phyloP scores from a whole-genome alignment of 2,888 invertebrate species.

The Amblyjoppa proteus region DNA sequence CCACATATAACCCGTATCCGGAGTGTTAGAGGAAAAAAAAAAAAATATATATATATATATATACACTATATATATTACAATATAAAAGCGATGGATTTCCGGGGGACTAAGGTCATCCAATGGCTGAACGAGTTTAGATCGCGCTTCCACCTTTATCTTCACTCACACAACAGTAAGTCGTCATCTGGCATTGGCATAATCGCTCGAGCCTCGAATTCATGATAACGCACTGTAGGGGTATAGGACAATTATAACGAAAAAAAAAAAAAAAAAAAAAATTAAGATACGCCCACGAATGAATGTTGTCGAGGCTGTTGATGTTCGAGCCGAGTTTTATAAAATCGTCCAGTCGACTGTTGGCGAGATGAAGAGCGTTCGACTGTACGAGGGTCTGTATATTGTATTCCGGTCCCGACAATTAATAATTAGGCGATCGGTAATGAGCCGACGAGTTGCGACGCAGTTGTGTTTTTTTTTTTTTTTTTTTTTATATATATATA shows the following conservation, averaged over 20 bases:
- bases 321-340: not conserved
- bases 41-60: not conserved
- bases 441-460: not conserved
- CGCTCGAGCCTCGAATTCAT: not conserved
- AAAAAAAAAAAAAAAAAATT: too few species aligned
- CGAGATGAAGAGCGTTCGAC: conserved; percentile 13
- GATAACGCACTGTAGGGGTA: not conserved
- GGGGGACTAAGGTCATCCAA: conserved; percentile 78
- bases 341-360: not conserved
- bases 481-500: not conserved
- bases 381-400: conserved; percentile 25
- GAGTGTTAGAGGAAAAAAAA: conserved; percentile 14
- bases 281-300: conserved; percentile 17
- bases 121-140: conserved; percentile 82
- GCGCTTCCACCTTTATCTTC: conserved; percentile 80
- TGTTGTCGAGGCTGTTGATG: not conserved
- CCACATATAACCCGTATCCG: not conserved
- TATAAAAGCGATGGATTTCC: conserved; percentile 79
- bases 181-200: conserved; percentile 21
- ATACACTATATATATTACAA: not conserved
- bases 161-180: conserved; percentile 81
- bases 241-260: not conserved
- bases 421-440: conserved; percentile 6
- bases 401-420: not conserved
- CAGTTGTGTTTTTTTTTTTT: too few species aligned